Evolutionary conservation across 1,140 invertebrate species (phyloP), one percentile per base, ranked within the genome.

Genomic region (Bombyx mandarina): DNA sequence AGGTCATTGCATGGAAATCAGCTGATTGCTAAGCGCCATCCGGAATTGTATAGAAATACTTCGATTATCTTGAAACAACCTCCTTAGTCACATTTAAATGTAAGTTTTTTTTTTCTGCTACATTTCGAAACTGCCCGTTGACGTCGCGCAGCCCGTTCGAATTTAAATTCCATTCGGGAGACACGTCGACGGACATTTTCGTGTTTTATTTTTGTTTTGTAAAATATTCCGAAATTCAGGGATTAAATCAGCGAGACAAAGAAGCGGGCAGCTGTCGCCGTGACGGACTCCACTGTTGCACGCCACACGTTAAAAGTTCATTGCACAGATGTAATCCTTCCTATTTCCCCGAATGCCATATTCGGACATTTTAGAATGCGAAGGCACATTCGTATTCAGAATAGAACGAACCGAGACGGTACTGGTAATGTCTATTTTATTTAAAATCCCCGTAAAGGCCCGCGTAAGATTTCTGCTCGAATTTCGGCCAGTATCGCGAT

Each of bases 401-500:
- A 35, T 5, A 35, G 26, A 35, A 35, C 2, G 26, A 35, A 35
- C 26, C 26, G 4, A 35, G 26, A 35, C 26, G 4, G 26, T 35
- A 35, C 26, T 35, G 26, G 26, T 18, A 35, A 35, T 42, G 52
- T 22, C 42, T 22, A 5, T 54, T 44, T 43, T n/a, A 22, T 8
- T 35, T 10, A 43, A 8, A 44, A 54, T 44, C 35, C 43, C 18
- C 52, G 9, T 44, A 45, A 45, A 54, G 7, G 42, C n/a, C 26
- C 4, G 3, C 35, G 54, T 56, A 49, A 56, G 57, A 75, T 83
- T 71, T 73, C 65, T 69, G 70, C 58, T 74, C 75, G 70, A 84
- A 82, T 82, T 86, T 86, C 79, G 81, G 83, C 63, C 76, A 78
- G 75, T 81, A 83, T 86, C 81, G 83, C 83, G 75, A 86, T 86